Percentiles rank a stretch among this genome's conserved stretches.
These are phyloP conservation scores for Spialia ferax DNA, from an alignment of 2,888 invertebrate species.

Conservation along the genomic window DNA sequence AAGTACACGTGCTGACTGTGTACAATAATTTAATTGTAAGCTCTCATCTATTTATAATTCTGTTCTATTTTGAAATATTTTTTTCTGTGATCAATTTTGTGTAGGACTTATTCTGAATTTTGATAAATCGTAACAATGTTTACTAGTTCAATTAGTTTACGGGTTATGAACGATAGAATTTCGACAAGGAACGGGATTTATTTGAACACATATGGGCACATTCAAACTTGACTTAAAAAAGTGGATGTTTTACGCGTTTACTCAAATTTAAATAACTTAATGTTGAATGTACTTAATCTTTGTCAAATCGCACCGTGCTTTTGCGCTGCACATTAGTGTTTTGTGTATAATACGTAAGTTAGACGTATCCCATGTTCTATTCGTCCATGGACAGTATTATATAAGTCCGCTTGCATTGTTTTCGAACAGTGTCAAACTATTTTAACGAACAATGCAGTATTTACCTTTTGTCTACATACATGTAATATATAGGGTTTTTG, in stretches of 20 bases:
- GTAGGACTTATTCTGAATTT: slow-evolving; percentile 40
- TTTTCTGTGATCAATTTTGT: slow-evolving; percentile 38
- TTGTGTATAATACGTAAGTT: slow-evolving; percentile 60
- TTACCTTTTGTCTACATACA: slow-evolving; percentile 66
- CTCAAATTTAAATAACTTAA: slow-evolving; percentile 60
- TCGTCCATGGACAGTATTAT: slow-evolving; percentile 73
- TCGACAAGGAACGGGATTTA: slow-evolving; percentile 7
- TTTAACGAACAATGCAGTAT: slow-evolving; percentile 72
- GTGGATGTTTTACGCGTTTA: slow-evolving; percentile 12
- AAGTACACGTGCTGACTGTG: slow-evolving; percentile 2
- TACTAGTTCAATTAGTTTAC: slow-evolving; percentile 31
- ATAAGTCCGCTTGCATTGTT: slow-evolving; percentile 56
- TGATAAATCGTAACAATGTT: slow-evolving; percentile 41
- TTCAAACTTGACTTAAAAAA: slow-evolving; percentile 11
- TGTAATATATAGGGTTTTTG: slow-evolving; percentile 70
- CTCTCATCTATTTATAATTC: slow-evolving; percentile 19
- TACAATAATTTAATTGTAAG: slow-evolving; percentile 29
- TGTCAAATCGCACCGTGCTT: slow-evolving; percentile 71
- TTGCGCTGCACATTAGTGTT: slow-evolving; percentile 66
- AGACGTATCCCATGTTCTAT: slow-evolving; percentile 55
- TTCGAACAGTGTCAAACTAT: slow-evolving; percentile 52
- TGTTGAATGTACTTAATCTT: slow-evolving; percentile 39
- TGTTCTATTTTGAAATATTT: slow-evolving; percentile 32
- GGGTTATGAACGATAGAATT: slow-evolving; percentile 16
- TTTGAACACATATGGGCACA: slow-evolving; percentile 1